Evolutionary conservation across 2,888 invertebrate genomes (phyloP), one percentile per base, ranked within the genome.

Genomic region (Caradrina clavipalpis): DNA sequence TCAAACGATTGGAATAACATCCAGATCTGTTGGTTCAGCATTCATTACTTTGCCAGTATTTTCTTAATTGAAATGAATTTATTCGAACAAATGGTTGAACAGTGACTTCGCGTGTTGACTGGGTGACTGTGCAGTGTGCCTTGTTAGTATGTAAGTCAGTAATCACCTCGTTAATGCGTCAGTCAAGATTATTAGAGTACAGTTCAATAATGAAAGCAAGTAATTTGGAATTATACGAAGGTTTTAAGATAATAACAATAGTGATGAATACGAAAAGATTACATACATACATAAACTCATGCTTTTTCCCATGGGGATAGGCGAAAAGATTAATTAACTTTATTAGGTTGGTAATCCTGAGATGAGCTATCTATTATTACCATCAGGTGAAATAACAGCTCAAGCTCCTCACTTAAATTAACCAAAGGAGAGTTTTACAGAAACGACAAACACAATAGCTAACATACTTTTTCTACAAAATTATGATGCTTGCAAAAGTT

Each of bases 51-150:
- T 56, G 11, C 11, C 49, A 17, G 61, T 61, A 66, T 75, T 73
- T 61, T 69, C 53, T 70, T 73, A 69, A 68, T 77, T 78, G 69
- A 76, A 73, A 73, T 66, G 5, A 64, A 72, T 69, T 66, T 50
- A 58, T 55, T 35, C 49, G 47, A 58, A 67, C 22, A 58, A 76
- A 78, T 67, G 54, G 21, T 39, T 6, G 21, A 8, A 58, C 45
- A 45, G 51, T 76, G 62, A 67, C 62, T 63, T 26, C 5, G 59
- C 56, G 8, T 47, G 11, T 73, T 58, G 39, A 45, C 17, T 69
- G 15, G 1, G 19, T 51, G 55, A 47, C 59, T 51, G n/a, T 22
- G 35, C 45, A 6, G 6, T 17, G 22, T 49, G 49, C n/a, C 49
- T 49, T 49, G 49, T 49, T 49, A 49, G 49, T 55, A n/a, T 11